Evolutionary conservation across 2,888 invertebrate species (phyloP).

Genomic region (Polyommatus iphigenia): DNA sequence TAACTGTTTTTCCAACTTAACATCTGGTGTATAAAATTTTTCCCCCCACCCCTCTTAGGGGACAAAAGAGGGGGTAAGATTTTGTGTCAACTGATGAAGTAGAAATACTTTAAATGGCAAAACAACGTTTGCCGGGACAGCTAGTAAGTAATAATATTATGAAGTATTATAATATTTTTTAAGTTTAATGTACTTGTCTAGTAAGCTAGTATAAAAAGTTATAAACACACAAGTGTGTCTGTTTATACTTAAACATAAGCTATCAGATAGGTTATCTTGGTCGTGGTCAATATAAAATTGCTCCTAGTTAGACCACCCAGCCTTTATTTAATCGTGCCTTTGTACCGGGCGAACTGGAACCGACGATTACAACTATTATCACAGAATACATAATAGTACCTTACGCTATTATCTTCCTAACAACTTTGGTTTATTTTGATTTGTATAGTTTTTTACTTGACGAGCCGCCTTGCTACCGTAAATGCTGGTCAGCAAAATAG

Average conservation of each 20-base stretch:
- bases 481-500: neutral
- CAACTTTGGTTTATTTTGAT: neutral
- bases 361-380: neutral
- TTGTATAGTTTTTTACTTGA: neutral
- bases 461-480: neutral
- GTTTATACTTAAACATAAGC: neutral
- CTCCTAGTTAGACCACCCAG: conserved; percentile 41
- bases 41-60: too few relatives aligned
- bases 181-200: too few relatives aligned
- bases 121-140: too few relatives aligned
- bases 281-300: conserved; percentile 33
- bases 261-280: conserved; percentile 29
- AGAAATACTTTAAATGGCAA: too few relatives aligned
- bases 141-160: too few relatives aligned
- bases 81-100: too few relatives aligned
- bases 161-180: too few relatives aligned
- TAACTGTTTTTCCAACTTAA: too few relatives aligned
- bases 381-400: too few relatives aligned
- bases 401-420: conserved; percentile 5
- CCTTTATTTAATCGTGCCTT: conserved; percentile 40
- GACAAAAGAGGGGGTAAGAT: too few relatives aligned
- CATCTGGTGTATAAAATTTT: too few relatives aligned
- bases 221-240: neutral
- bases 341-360: conserved; percentile 30
- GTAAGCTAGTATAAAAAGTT: neutral